A percentile compares a stretch with the other conserved stretches of the same genome.
phyloP scores from a whole-genome alignment of 2,888 invertebrate species.

The Aphidius colemani region DNA sequence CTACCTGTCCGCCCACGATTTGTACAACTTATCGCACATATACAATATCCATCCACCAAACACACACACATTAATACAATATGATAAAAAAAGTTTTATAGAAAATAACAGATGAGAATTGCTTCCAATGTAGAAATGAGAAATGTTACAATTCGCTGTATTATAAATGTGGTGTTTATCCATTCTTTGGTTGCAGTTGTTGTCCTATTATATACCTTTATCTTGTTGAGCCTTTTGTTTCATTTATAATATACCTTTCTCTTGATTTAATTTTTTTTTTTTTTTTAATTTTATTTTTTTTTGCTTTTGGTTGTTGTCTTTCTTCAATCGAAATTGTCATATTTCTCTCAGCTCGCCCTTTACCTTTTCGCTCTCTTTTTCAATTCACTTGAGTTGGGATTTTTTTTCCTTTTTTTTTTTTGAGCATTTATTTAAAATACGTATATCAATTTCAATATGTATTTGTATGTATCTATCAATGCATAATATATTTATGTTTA shows the following conservation, averaged over 20 bases:
- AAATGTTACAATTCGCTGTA: conserved; percentile 26
- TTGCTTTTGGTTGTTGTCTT: conserved; percentile 8
- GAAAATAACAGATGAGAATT: conserved; percentile 13
- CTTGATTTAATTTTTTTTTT: conserved; percentile 19
- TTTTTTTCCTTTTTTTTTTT: too few relatives aligned
- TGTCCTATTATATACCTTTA: conserved; percentile 37
- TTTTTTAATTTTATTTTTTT: neutral
- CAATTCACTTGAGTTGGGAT: too few relatives aligned
- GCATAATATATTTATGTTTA: too few relatives aligned
- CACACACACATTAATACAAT: conserved; percentile 31
- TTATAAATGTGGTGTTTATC: conserved; percentile 31
- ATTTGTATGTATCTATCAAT: too few relatives aligned
- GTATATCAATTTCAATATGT: too few relatives aligned
- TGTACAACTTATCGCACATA: conserved; percentile 28
- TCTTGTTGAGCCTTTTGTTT: conserved; percentile 39
- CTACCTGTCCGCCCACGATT: conserved; percentile 38
- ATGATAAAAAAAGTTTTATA: conserved; percentile 20
- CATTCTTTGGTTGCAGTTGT: conserved; percentile 29
- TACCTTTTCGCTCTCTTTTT: too few relatives aligned
- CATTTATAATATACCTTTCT: conserved; percentile 25
- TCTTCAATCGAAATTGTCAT: conserved; percentile 19
- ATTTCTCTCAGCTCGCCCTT: neutral
- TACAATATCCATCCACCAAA: conserved; percentile 1
- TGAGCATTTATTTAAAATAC: too few relatives aligned
- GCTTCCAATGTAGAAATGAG: conserved; percentile 28